phyloP scores from a whole-genome alignment of 2,797 vertebrate genomes.

The Danio kyathit region DNA sequence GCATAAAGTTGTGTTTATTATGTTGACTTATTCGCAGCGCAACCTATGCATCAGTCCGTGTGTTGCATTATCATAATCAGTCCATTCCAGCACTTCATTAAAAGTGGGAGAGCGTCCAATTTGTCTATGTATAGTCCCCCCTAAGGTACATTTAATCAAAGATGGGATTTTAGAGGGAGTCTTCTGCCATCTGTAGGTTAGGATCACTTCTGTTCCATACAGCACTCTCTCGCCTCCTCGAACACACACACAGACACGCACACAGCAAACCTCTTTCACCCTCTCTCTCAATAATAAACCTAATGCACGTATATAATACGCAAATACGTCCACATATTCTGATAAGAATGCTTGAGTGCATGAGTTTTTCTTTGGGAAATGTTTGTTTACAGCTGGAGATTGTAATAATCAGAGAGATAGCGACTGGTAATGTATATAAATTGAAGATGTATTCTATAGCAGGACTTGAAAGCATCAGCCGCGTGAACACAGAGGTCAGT shows the following conservation, averaged over 20 bases:
- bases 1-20: neutral
- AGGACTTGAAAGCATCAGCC: neutral
- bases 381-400: neutral
- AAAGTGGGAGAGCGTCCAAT: slow-evolving; percentile 41
- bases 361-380: neutral
- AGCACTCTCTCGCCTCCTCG: neutral
- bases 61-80: slow-evolving; percentile 21
- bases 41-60: neutral
- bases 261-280: neutral
- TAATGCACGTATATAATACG: neutral
- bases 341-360: neutral
- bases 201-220: slow-evolving; percentile 28
- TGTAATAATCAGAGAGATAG: neutral
- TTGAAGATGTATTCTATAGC: slow-evolving; percentile 16
- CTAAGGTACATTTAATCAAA: slow-evolving; percentile 37
- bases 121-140: neutral
- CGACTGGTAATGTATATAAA: neutral
- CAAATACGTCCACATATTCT: neutral
- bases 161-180: slow-evolving; percentile 73
- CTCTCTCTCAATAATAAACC: slow-evolving; percentile 1
- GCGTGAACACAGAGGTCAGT: slow-evolving; percentile 4
- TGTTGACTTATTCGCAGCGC: neutral
- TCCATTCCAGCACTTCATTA: slow-evolving; percentile 42
- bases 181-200: slow-evolving; percentile 83
- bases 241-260: neutral